A percentile compares a stretch with the other conserved stretches of the same genome.
Conservation (phyloP, 1,140 invertebrate species). For the Cydia splendana region DNA sequence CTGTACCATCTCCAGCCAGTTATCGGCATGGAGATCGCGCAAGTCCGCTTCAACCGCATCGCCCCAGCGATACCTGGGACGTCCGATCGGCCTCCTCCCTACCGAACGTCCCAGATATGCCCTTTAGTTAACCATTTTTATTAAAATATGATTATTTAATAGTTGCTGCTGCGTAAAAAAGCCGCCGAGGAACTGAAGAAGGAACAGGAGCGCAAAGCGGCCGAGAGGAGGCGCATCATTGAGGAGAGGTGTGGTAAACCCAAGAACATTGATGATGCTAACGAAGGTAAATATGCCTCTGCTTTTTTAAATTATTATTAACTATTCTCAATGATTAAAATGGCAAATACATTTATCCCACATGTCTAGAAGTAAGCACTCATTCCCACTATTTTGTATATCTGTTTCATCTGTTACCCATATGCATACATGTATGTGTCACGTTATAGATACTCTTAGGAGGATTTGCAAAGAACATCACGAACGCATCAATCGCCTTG, state of each 20-base stretch:
- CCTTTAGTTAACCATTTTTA: constrained; percentile 6
- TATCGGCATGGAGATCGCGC: no score
- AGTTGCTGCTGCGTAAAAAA: constrained; percentile 99
- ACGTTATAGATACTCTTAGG: constrained; percentile 86
- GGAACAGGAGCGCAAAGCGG: constrained; percentile 98
- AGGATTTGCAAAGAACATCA: constrained; percentile 93
- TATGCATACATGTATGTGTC: constrained; percentile 63
- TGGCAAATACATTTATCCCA: neutral
- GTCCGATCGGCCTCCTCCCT: no score
- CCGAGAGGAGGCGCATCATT: constrained; percentile 98
- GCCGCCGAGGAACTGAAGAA: constrained; percentile 99
- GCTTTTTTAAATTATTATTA: constrained; percentile 17
- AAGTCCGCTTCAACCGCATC: no score
- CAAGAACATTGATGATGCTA: constrained; percentile 93
- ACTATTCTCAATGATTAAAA: constrained; percentile 5
- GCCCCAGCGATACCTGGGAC: no score
- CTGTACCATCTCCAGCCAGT: no score
- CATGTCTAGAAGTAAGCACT: constrained; percentile 17
- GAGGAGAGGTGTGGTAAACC: constrained; percentile 95
- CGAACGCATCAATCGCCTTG: constrained; percentile 91
- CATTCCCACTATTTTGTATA: constrained; percentile 34
- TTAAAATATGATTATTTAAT: constrained; percentile 39
- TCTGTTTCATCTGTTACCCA: constrained; percentile 39
- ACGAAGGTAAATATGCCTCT: constrained; percentile 87
- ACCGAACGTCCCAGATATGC: no score